These are phyloP conservation scores for Brachyopa scutellaris DNA, from an alignment of 2,888 invertebrate species.

Conservation along the genomic window DNA sequence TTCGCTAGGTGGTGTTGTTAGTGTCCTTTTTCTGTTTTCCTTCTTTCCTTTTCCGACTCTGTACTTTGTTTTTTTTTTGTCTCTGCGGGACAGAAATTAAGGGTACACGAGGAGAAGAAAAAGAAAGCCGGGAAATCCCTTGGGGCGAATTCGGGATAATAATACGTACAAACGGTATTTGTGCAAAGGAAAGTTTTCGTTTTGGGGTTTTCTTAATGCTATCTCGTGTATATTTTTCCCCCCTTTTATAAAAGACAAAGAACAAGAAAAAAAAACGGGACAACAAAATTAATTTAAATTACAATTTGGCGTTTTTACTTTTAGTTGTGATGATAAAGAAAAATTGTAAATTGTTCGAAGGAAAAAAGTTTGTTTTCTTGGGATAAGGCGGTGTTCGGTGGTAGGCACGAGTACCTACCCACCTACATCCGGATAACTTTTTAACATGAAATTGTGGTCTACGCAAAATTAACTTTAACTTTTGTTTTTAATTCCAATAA, in stretches of 20 bases:
- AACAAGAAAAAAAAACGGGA: conserved; percentile 23
- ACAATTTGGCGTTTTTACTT: conserved; percentile 66
- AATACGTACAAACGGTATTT: conserved; percentile 56
- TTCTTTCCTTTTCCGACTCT: not conserved
- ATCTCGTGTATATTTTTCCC: conserved; percentile 48
- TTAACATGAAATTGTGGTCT: conserved; percentile 1
- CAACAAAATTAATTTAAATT: conserved; percentile 71
- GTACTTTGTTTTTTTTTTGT: not conserved
- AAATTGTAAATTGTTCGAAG: conserved; percentile 33
- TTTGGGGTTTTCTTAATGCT: conserved; percentile 53
- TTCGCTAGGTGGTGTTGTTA: conserved; percentile 5
- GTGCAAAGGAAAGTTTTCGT: conserved; percentile 42
- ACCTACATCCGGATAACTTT: conserved; percentile 7
- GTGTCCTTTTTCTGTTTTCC: conserved; percentile 44
- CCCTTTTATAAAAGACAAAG: conserved; percentile 17
- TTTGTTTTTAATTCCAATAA: conserved; percentile 15
- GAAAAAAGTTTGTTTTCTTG: not conserved
- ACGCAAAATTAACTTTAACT: conserved; percentile 1
- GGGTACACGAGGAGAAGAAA: conserved; percentile 27
- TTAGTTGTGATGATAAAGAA: conserved; percentile 45
- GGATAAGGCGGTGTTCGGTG: too few species aligned
- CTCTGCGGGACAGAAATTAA: conserved; percentile 21
- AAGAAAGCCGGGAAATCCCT: conserved; percentile 52
- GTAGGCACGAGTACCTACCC: too few species aligned
- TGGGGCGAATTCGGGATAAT: conserved; percentile 67